Evolutionary conservation across 2,888 invertebrate genomes (phyloP).

Genomic region (Odontomyia ornata): DNA sequence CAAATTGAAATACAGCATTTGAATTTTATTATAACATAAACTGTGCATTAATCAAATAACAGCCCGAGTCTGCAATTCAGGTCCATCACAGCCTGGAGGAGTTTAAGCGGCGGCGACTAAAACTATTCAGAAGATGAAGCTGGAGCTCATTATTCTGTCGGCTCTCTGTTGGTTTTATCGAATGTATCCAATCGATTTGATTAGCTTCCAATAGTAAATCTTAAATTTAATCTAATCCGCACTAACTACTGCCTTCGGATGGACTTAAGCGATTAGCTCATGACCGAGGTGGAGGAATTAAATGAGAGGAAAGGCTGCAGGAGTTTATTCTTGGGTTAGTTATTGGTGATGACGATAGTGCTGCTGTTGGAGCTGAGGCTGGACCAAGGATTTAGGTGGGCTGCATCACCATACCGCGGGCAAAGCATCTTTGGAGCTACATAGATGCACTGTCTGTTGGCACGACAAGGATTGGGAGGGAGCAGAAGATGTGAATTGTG

Average conservation of each 20-base stretch:
- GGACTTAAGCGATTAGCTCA: conserved; percentile 30
- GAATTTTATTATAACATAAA: not conserved
- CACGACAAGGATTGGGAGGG: not conserved
- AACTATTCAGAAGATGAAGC: conserved; percentile 3
- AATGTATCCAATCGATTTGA: conserved; percentile 43
- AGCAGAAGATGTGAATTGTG: conserved; percentile 28
- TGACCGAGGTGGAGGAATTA: not conserved
- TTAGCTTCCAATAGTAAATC: conserved; percentile 43
- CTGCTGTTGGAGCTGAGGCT: not conserved
- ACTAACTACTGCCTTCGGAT: conserved; percentile 35
- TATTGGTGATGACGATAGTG: no score
- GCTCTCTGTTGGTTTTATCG: conserved; percentile 39
- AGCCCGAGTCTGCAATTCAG: not conserved
- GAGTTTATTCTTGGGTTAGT: not conserved
- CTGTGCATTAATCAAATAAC: conserved; percentile 3
- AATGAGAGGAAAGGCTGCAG: not conserved
- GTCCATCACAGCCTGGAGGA: not conserved
- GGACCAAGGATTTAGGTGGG: conserved; percentile 34
- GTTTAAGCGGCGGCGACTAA: not conserved
- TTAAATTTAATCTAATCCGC: conserved; percentile 44
- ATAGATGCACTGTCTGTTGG: not conserved
- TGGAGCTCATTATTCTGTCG: conserved; percentile 35
- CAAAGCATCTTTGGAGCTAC: not conserved
- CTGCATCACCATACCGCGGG: not conserved
- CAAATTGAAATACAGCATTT: no score